Percentiles rank a stretch among this genome's conserved stretches.
Evolutionary conservation across 1,140 invertebrate species (phyloP).

Genomic region (Chelonus insularis): DNA sequence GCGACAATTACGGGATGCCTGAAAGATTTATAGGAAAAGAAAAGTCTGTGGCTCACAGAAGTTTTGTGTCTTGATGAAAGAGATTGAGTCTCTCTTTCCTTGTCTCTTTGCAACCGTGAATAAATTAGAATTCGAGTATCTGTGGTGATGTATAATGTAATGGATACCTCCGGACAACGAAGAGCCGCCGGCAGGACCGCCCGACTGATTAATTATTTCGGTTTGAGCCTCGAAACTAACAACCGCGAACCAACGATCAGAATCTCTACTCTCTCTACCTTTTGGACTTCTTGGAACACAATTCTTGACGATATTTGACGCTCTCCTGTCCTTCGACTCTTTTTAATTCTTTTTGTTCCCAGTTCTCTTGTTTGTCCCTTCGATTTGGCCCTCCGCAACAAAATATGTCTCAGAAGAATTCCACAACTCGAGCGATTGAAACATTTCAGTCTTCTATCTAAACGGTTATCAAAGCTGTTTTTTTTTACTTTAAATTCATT

Average conservation of each 20-base stretch:
- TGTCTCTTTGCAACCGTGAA: slow-evolving; percentile 22
- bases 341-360: slow-evolving; percentile 16
- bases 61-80: slow-evolving; percentile 23
- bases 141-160: slow-evolving; percentile 58
- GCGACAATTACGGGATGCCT: slow-evolving; percentile 16
- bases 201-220: slow-evolving; percentile 56
- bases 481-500: no score
- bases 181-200: slow-evolving; percentile 28
- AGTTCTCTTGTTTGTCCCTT: background rate
- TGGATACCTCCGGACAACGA: slow-evolving; percentile 46
- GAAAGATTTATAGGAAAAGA: slow-evolving; percentile 24
- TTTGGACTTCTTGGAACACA: slow-evolving; percentile 18
- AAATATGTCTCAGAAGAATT: no score
- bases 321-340: slow-evolving; percentile 16
- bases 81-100: slow-evolving; percentile 26
- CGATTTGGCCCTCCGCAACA: background rate
- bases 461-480: background rate
- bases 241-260: slow-evolving; percentile 28
- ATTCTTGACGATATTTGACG: slow-evolving; percentile 17
- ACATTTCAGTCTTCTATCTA: no score
- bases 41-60: slow-evolving; percentile 8
- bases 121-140: slow-evolving; percentile 44
- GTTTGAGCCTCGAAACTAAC: slow-evolving; percentile 48
- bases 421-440: no score
- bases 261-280: slow-evolving; percentile 13